Evolutionary conservation across 2,888 invertebrate species (phyloP).

Genomic region (Fragum fragum): DNA sequence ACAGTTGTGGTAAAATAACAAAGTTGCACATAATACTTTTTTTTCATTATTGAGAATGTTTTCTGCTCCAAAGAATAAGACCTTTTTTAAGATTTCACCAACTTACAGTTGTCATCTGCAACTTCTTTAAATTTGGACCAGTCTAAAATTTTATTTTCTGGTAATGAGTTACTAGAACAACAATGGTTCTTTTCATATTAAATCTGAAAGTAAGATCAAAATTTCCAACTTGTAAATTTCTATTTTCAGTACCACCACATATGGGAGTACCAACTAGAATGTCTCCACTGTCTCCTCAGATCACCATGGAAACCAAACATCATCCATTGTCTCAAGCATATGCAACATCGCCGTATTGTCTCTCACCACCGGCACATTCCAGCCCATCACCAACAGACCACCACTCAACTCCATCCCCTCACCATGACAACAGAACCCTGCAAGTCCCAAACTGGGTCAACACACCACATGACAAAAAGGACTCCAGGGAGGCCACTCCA

Average conservation of each 20-base stretch:
- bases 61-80: too few relatives aligned
- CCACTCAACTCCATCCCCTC: constrained; percentile 43
- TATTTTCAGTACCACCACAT: constrained; percentile 70
- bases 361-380: constrained; percentile 66
- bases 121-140: too few relatives aligned
- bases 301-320: constrained; percentile 71
- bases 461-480: constrained; percentile 30
- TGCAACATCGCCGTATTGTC: constrained; percentile 72
- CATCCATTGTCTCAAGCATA: constrained; percentile 72
- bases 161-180: too few relatives aligned
- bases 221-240: not conserved
- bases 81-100: too few relatives aligned
- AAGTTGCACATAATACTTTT: too few relatives aligned
- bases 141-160: too few relatives aligned
- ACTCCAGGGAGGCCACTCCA: constrained; percentile 46
- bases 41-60: too few relatives aligned
- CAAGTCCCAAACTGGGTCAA: constrained; percentile 57
- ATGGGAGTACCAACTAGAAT: constrained; percentile 56
- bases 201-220: too few relatives aligned
- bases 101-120: too few relatives aligned
- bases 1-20: too few relatives aligned
- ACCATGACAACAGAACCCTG: constrained; percentile 64
- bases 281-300: constrained; percentile 64
- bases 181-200: too few relatives aligned
- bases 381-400: constrained; percentile 64